Percentiles rank a stretch among this genome's conserved stretches.
Conservation (phyloP, 2,797 vertebrate species). For the Gambusia yucatana region DNA sequence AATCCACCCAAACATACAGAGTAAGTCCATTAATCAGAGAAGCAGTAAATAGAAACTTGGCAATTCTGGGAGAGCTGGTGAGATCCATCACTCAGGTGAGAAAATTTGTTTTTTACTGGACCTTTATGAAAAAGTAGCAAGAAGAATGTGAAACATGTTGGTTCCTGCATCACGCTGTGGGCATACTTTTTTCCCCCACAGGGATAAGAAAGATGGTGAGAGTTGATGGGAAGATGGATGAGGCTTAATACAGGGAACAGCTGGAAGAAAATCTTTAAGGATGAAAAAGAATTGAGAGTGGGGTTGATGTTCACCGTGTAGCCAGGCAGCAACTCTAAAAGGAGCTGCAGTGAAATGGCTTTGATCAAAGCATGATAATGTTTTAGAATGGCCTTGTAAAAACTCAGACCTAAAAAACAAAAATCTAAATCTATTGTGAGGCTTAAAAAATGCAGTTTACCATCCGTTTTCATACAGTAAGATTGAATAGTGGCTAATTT, state of each 20-base stretch:
- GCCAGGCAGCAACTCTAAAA: neutral
- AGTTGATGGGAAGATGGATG: conserved; percentile 1
- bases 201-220: neutral
- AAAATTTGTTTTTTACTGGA: neutral
- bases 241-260: neutral
- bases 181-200: neutral
- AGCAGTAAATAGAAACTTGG: neutral
- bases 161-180: neutral
- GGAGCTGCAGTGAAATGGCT: neutral
- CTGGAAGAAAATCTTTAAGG: conserved; percentile 1
- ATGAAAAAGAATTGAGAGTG: neutral
- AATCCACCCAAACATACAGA: neutral
- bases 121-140: neutral
- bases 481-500: neutral
- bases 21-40: neutral
- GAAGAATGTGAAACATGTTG: neutral
- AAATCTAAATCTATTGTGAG: neutral
- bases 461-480: neutral
- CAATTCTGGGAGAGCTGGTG: neutral
- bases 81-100: neutral
- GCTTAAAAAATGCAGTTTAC: neutral
- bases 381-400: neutral
- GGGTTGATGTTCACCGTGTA: neutral
- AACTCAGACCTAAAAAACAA: neutral
- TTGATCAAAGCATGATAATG: neutral